A percentile compares a stretch with the other conserved stretches of the same genome.
Evolutionary conservation across 2,888 invertebrate genomes (phyloP).

Genomic region (Eilema griseolum): DNA sequence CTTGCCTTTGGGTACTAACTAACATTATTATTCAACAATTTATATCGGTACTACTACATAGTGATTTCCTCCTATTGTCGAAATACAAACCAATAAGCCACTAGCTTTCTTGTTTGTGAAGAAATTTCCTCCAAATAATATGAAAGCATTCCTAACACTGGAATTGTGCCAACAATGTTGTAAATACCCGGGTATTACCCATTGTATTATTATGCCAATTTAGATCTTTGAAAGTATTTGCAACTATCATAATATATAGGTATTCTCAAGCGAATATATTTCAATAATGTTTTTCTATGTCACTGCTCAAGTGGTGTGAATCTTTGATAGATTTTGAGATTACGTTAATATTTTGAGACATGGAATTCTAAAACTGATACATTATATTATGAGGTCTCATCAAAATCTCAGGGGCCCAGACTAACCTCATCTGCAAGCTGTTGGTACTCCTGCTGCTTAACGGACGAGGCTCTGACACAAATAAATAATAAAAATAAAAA

Average conservation of each 20-base stretch:
- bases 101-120: slow-evolving; percentile 22
- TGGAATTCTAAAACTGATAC: too few species aligned
- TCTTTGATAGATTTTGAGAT: neutral
- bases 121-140: slow-evolving; percentile 20
- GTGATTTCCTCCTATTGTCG: neutral
- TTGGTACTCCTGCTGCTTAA: neutral
- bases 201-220: slow-evolving; percentile 13
- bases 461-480: neutral
- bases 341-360: too few species aligned
- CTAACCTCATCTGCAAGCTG: too few species aligned
- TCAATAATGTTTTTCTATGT: neutral
- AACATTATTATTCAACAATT: neutral
- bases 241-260: neutral
- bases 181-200: slow-evolving; percentile 3
- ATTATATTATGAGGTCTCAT: too few species aligned
- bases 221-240: neutral
- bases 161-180: slow-evolving; percentile 23
- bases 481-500: too few species aligned
- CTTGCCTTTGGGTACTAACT: neutral
- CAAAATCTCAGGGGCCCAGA: too few species aligned
- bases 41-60: neutral
- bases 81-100: neutral
- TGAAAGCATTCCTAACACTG: slow-evolving; percentile 18
- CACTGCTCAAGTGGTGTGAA: neutral
- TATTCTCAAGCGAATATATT: neutral